Evolutionary conservation across 2,888 invertebrate species (phyloP), one percentile per base, ranked within the genome.

Genomic region (Drosophila maculinotata): DNA sequence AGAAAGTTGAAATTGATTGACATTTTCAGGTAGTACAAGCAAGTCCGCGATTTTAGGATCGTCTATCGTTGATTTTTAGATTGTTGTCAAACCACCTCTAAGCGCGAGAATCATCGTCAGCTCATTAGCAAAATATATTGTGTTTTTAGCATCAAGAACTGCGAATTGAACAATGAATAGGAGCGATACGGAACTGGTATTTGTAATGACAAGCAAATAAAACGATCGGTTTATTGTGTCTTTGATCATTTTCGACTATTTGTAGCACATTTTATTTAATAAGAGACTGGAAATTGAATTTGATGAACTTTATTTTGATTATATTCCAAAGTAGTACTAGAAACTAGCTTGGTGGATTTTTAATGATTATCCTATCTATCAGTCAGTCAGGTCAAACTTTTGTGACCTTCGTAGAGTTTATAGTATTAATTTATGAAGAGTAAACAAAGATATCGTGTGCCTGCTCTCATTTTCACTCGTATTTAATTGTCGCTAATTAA

Each of bases 21-120:
- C 58, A 62, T 63, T 54, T 39, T 35, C 38, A 23, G 20, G 5
- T 49, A 39, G 15, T 12, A 15, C 6, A 35, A 25, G 9, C 12
- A 44, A 9, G 35, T 23, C n/a, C 38, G 20, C 3, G 23, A 8
- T 26, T 25, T 8, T 2, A 10, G 54, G 36, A 60, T 58, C 5
- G 15, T 17, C 41, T 36, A 36, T 9, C n/a, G 7, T n/a, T 42
- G 25, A 12, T 44, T 41, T 56, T 73, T 81, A 80, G 80, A 80
- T 85, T 82, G 80, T 85, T 53, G 80, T 85, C 80, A 71, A 62
- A 62, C 86, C 64, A 82, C 42, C 42, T 38, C n/a, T 30, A 14
- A 20, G 3, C n/a, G 12, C 12, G 17, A 52, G 33, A 44, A 42
- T 14, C 39, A 28, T 15, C 15, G 36, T 58, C 54, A 63, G 68